Evolutionary conservation across 2,888 invertebrate species (phyloP).

Genomic region (Platerodrilus igneus): DNA sequence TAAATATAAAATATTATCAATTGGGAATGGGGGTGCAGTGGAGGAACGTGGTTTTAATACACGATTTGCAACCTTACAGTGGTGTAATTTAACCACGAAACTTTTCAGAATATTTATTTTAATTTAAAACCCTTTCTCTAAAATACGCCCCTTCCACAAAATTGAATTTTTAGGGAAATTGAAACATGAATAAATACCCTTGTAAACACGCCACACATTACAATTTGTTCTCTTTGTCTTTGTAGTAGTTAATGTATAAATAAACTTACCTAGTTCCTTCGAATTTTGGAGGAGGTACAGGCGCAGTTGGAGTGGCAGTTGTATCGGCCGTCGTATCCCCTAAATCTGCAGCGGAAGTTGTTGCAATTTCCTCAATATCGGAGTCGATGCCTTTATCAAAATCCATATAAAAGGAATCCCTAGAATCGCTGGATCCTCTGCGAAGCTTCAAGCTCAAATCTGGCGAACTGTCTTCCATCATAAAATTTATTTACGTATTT

Average conservation of each 20-base stretch:
- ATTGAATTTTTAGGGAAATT: too few relatives aligned
- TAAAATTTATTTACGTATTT: too few relatives aligned
- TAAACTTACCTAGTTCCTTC: conserved; percentile 41
- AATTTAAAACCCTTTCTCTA: too few relatives aligned
- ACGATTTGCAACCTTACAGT: too few relatives aligned
- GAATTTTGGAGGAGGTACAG: conserved; percentile 34
- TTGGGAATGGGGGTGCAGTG: too few relatives aligned
- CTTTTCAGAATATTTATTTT: too few relatives aligned
- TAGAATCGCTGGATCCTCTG: conserved; percentile 79
- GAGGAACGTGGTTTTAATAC: too few relatives aligned
- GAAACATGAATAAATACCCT: too few relatives aligned
- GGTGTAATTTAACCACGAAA: too few relatives aligned
- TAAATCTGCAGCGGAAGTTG: conserved; percentile 57
- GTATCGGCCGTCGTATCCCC: conserved; percentile 39
- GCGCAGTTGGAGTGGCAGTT: conserved; percentile 50
- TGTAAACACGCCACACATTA: conserved; percentile 1
- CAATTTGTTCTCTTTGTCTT: background rate
- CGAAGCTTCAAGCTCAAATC: conserved; percentile 81
- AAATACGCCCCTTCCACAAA: too few relatives aligned
- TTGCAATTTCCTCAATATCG: conserved; percentile 79
- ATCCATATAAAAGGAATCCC: conserved; percentile 88
- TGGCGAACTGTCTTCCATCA: conserved; percentile 73
- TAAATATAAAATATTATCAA: too few relatives aligned
- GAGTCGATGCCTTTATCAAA: conserved; percentile 87
- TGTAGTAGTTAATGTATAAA: too few relatives aligned